Evolutionary conservation across 1,140 invertebrate species (phyloP), one percentile per base, ranked within the genome.

Genomic region (Gonatopus flavifemur): DNA sequence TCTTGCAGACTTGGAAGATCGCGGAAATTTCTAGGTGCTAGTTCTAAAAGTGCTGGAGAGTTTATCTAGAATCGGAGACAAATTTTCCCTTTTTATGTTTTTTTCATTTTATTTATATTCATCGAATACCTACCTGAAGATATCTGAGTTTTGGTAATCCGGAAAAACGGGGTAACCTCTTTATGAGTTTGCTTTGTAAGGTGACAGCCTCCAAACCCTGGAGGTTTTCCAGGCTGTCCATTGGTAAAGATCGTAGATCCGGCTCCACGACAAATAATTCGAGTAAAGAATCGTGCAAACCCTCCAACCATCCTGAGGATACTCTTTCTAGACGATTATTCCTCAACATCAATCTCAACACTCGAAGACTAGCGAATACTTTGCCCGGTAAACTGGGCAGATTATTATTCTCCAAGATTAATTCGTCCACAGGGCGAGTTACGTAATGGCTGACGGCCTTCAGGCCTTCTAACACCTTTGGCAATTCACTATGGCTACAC

Each of bases 181-280:
- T 89, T 50, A 92, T 76, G 39, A 82, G 81, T 45, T 87, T 83
- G 6, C 87, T 88, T 64, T 90, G 86, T 48, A 92, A 80, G 0
- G 91, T 93, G 22, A 93, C 81, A 1, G 91, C 91, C 77, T 93
- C 87, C 21, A 93, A 77, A 57, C 86, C 85, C 49, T 84, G 83
- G 47, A 92, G 75, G 54, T 87, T 86, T 48, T 86, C 82, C 3
- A 94, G 74, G 60, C 87, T 88, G 64, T 92, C 89, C 2, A 86
- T 81, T 0, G 91, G 90, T 25, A 93, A 75, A 59, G 84, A 89
- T 21, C 86, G 80, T 20, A 94, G 70, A 57, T 88, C 86, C 8
- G 89, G 87, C 73, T 94, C 91, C 1, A 93, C 90, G 10, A 94
- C 81, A 54, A 88, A 93, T 7, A 94, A 80, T 75, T 93, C 90